These are phyloP conservation scores for Heliconius ethilla DNA, from an alignment of 2,888 invertebrate species.

Conservation along the genomic window DNA sequence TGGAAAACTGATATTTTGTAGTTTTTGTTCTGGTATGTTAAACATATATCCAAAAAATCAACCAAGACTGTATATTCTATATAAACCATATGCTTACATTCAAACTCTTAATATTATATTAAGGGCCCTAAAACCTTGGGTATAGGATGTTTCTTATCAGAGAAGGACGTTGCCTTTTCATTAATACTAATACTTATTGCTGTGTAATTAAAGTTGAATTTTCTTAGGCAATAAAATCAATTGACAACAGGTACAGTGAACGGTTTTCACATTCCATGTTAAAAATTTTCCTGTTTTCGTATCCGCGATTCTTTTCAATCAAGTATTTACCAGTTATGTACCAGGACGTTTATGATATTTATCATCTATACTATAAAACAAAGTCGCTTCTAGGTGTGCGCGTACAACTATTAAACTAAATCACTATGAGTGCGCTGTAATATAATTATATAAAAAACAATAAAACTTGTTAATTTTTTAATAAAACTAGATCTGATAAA, in stretches of 20 bases:
- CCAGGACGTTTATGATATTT: background rate
- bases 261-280: slow-evolving; percentile 28
- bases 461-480: no score
- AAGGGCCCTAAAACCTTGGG: slow-evolving; percentile 28
- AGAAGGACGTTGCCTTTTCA: background rate
- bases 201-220: slow-evolving; percentile 10
- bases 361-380: background rate
- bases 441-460: no score
- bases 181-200: slow-evolving; percentile 4
- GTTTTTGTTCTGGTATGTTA: background rate
- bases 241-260: slow-evolving; percentile 9
- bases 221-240: background rate
- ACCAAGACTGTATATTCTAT: background rate
- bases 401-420: no score
- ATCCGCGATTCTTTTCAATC: slow-evolving; percentile 28
- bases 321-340: slow-evolving; percentile 4
- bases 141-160: slow-evolving; percentile 19
- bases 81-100: background rate
- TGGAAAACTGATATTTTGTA: background rate
- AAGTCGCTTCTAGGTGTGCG: background rate
- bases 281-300: slow-evolving; percentile 23
- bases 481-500: no score
- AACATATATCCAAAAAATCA: background rate
- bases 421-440: no score
- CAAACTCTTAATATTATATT: slow-evolving; percentile 10